Evolutionary conservation across 2,113 vertebrate species (phyloP), one percentile per base, ranked within the genome.

Genomic region (Smithornis capensis): DNA sequence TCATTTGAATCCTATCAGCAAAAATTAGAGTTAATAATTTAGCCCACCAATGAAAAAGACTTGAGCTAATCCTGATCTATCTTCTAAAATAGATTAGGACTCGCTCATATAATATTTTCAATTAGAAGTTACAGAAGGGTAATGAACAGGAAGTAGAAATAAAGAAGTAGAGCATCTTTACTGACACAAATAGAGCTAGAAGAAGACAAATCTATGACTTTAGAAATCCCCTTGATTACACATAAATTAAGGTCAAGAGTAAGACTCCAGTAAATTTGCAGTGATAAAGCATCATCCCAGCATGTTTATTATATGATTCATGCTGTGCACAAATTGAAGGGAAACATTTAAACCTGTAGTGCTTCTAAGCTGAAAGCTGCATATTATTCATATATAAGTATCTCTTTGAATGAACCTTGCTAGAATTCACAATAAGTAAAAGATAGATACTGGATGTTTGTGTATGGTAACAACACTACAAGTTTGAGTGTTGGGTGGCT

Each of bases 241-340:
- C 37, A 74, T 25, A 79, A 90, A 89, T 57, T 80, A 80, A 77
- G 42, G 40, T 77, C 40, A 83, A 86, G 55, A 92, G 18, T n/a
- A 74, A 31, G 83, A 70, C 22, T 49, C n/a, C n/a, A 69, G 40
- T 40, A 77, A 86, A 53, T 74, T 73, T 83, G 88, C 40, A 62
- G 28, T 57, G 59, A 77, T 0, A 0, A 83, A 69, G 4, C 4
- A 2, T 44, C 6, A 10, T n/a, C 15, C 25, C 13, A 65, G 37
- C 16, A 83, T 9, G 14, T 88, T 91, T 92, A 37, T 53, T 69
- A 35, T 65, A 50, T 91, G 63, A 80, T 50, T 93, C 38, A 47
- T 21, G 19, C 19, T 67, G 25, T 47, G 11, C 45, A 65, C 10
- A 73, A 91, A 73, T 95, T 0, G 0, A 95, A 83, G 23, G 6